Evolutionary conservation across 1,140 invertebrate species (phyloP).

Genomic region (Eumaeus atala): DNA sequence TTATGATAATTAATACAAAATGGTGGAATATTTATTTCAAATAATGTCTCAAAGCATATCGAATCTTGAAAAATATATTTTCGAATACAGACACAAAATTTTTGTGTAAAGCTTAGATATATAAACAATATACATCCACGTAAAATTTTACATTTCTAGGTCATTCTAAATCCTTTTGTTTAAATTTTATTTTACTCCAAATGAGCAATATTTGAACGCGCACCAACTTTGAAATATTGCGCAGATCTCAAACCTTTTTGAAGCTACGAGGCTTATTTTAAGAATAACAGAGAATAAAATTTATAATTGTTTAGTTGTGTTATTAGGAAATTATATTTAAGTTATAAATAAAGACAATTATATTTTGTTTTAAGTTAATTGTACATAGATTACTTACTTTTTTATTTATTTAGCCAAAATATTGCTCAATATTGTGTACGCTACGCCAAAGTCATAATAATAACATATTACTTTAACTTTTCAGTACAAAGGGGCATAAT

Average conservation of each 20-base stretch:
- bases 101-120: constrained; percentile 4
- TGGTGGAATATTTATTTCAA: constrained; percentile 5
- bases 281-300: constrained; percentile 24
- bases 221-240: constrained; percentile 33
- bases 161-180: too few species aligned
- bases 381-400: constrained; percentile 56
- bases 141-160: constrained; percentile 1
- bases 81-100: constrained; percentile 8
- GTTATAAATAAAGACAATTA: constrained; percentile 61
- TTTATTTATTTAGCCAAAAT: constrained; percentile 70
- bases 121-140: background rate
- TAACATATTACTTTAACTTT: constrained; percentile 51
- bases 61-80: constrained; percentile 8
- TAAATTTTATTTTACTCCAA: too few species aligned
- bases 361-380: constrained; percentile 47
- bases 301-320: constrained; percentile 18
- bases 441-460: constrained; percentile 72
- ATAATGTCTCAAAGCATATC: constrained; percentile 4
- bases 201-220: background rate
- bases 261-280: constrained; percentile 64
- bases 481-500: constrained; percentile 69
- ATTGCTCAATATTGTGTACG: constrained; percentile 72
- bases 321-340: constrained; percentile 25
- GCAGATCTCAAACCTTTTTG: constrained; percentile 63
- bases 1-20: background rate